Evolutionary conservation across 2,113 vertebrate genomes (phyloP).

Genomic region (Morone saxatilis): DNA sequence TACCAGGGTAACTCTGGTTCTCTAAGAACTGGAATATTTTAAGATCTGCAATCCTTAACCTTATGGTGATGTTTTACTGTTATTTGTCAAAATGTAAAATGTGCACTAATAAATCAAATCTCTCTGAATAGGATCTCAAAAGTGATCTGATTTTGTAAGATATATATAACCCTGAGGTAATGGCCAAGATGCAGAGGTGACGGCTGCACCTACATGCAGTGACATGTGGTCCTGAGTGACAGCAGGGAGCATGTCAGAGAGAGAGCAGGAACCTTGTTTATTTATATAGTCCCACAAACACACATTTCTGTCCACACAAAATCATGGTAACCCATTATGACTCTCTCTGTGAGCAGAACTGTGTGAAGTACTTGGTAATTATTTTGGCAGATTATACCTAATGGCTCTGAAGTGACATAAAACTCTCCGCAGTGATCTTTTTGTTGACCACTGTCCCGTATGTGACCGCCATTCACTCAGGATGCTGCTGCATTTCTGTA

Average conservation of each 20-base stretch:
- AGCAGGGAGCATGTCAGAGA: background rate
- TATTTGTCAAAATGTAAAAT: background rate
- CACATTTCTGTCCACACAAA: constrained; percentile 12
- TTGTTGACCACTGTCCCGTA: background rate
- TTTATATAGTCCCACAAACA: background rate
- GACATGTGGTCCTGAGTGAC: constrained; percentile 25
- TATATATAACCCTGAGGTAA: background rate
- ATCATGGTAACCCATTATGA: background rate
- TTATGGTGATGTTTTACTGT: background rate
- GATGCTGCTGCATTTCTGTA: background rate
- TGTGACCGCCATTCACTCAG: constrained; percentile 13
- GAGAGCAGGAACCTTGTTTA: background rate
- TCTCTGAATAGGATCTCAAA: background rate
- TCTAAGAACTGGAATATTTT: background rate
- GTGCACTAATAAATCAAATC: background rate
- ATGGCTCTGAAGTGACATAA: background rate
- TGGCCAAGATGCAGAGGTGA: background rate
- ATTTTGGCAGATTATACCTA: background rate
- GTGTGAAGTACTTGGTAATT: background rate
- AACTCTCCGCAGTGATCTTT: constrained; percentile 1
- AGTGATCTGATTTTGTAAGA: background rate
- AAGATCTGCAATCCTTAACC: background rate
- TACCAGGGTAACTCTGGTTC: background rate
- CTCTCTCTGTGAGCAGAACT: background rate
- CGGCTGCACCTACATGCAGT: background rate